These are phyloP conservation scores for Hesperophylax magnus DNA, from an alignment of 1,140 invertebrate species.

Conservation along the genomic window DNA sequence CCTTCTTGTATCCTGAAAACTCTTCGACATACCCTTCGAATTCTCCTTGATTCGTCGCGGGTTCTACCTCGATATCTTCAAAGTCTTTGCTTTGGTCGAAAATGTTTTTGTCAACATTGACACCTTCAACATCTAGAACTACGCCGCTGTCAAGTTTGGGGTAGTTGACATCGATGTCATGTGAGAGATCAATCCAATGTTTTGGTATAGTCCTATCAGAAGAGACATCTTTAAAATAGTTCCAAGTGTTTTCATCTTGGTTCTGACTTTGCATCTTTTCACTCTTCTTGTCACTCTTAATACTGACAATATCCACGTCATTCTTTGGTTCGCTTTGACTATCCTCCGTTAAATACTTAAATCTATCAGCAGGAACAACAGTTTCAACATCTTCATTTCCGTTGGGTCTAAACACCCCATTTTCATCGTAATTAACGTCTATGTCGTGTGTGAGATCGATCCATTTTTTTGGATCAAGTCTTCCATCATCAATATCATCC, in stretches of 20 bases:
- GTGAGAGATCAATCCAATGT: constrained; percentile 62
- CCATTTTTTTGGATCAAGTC: constrained; percentile 46
- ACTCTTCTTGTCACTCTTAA: constrained; percentile 13
- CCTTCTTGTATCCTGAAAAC: background rate
- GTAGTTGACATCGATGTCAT: constrained; percentile 67
- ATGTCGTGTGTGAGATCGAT: constrained; percentile 64
- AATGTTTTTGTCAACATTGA: constrained; percentile 50
- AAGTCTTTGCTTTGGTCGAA: constrained; percentile 44
- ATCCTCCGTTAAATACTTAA: constrained; percentile 31
- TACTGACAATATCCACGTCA: constrained; percentile 18
- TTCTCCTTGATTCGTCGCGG: constrained; percentile 8
- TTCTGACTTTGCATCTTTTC: constrained; percentile 15
- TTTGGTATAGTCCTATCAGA: constrained; percentile 6
- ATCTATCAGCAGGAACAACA: constrained; percentile 8
- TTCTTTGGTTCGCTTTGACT: constrained; percentile 19
- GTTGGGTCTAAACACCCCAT: background rate
- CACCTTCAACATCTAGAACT: constrained; percentile 50
- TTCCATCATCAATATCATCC: background rate
- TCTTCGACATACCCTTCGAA: constrained; percentile 17
- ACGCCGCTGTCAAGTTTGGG: constrained; percentile 39
- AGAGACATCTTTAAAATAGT: constrained; percentile 32
- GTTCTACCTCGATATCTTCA: constrained; percentile 26
- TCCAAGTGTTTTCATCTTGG: constrained; percentile 46
- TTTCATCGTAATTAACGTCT: constrained; percentile 63
- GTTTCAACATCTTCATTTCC: background rate